Percentiles rank a stretch among this genome's conserved stretches.
Evolutionary conservation across 2,113 vertebrate genomes (phyloP).

Genomic region (Pomatostomus ruficeps): DNA sequence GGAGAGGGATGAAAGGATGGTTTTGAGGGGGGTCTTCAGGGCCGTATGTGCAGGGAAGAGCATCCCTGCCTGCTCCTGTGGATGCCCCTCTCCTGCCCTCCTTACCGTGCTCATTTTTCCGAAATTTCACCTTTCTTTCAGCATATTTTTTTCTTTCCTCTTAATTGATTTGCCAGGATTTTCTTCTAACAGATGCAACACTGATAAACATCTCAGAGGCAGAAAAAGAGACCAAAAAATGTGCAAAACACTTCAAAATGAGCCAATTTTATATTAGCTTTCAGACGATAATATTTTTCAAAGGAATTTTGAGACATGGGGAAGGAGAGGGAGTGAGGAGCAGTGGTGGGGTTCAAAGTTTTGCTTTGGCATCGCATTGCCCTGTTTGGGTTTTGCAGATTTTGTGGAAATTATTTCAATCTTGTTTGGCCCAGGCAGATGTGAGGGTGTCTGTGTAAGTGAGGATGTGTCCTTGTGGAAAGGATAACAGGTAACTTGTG

Average conservation of each 20-base stretch:
- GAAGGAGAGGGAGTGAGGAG: not conserved
- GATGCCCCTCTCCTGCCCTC: not conserved
- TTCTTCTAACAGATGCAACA: not conserved
- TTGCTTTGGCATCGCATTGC: accelerated
- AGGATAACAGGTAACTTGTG: not conserved
- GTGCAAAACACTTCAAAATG: not conserved
- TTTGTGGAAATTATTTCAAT: not conserved
- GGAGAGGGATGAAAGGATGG: not conserved
- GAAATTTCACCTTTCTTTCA: not conserved
- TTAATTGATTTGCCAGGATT: not conserved
- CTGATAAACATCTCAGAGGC: accelerated
- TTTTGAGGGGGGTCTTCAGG: accelerated
- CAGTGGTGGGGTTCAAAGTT: not conserved
- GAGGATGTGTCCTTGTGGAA: conserved; percentile 9
- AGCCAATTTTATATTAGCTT: not conserved
- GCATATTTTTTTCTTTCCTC: not conserved
- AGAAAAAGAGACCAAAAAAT: not conserved
- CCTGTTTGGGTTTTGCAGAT: not conserved
- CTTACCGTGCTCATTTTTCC: not conserved
- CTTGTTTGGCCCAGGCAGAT: not conserved
- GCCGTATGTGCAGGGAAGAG: not conserved
- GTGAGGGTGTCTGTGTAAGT: not conserved
- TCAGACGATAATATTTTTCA: not conserved
- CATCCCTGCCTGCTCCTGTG: not conserved
- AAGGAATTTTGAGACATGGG: not conserved